Base-by-base conservation (phyloP, 1,140 invertebrate species). In the Hycleus phaleratus region DNA sequence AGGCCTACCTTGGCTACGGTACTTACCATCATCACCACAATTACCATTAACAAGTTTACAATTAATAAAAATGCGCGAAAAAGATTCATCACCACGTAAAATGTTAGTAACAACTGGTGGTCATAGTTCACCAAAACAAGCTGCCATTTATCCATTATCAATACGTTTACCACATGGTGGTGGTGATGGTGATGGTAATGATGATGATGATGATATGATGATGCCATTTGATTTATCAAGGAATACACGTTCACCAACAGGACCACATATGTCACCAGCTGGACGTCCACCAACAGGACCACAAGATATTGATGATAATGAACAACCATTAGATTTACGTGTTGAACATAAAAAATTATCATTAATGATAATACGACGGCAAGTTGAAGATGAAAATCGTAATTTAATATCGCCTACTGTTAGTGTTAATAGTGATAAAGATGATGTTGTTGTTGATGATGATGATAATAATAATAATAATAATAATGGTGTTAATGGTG, bases 281-380 rank as follows among this genome's bases (percentile, higher is more conserved):
- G 75, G 77, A 1, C 61, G 77, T 32, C 78, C 78, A 39, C 75
- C 76, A 52, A 70, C 77, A 25, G 57, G 67, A n/a, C 55, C 67
- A 0, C 66, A 71, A 40, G 76, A 81, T 38, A 72, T 70, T 49
- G 81, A 18, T 18, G 18, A 82, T 38, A 11, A 42, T 11, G 87
- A 89, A 61, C 86, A 90, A 68, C 91, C 91, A 2, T 74, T 94
- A 45, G 91, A 93, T 71, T 78, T 94, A 7, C 81, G 89, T 58
- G 80, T 93, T 44, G 88, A 88, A 44, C 85, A 86, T 70, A 93
- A 92, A 68, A 87, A 90, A 68, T 72, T 75, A 18, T 66, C 68
- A 10, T 56, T 73, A 18, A 72, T 71, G 61, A 63, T 68, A 38
- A 56, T 68, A 56, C 58, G 73, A 58, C 56, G 70, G 52, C 67